Evolutionary conservation across 2,113 vertebrate species (phyloP), one percentile per base, ranked within the genome.

Genomic region (Camelus dromedarius): DNA sequence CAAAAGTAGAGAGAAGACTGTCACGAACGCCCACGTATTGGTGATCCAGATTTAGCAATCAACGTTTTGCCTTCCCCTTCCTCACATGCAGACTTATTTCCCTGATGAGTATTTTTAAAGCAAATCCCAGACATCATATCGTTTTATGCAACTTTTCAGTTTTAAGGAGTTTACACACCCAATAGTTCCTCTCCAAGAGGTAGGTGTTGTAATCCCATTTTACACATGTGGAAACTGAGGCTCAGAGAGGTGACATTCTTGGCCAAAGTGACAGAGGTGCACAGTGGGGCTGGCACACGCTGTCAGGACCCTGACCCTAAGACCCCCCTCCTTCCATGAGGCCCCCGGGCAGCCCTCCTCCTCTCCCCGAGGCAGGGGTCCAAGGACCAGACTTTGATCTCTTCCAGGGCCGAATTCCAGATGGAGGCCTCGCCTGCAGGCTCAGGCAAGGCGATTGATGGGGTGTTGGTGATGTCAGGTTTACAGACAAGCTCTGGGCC

Each of bases 371-470:
- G 52, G n/a, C 70, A 38, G 54, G 83, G 62, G 60, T 89, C 69
- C 89, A 46, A 38, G 16, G 2, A 67, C 56, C 46, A 15, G 81
- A 85, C 97, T 95, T 93, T 97, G 97, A 98, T 96, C 92, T 95
- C 84, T 83, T 89, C 88, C 93, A 97, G 97, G 96, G 96, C 96
- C 69, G 69, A 97, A 92, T 97, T 97, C 97, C 98, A 98, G 98
- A 97, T 89, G 95, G 96, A 92, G 84, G 30, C 48, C 83, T 94
- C 76, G 48, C 30, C 73, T 46, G 83, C 15, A 9, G 2, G 58
- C 90, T 82, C 95, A 60, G 92, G 92, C 88, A 73, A 84, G 64
- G 30, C 58, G 84, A 97, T 86, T 97, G 97, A 97, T 97, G 97
- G 97, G 93, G 93, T 98, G 97, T 96, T 97, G 96, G 97, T 69